Evolutionary conservation across 1,140 invertebrate species (phyloP).

Genomic region (Oscheius sp.): DNA sequence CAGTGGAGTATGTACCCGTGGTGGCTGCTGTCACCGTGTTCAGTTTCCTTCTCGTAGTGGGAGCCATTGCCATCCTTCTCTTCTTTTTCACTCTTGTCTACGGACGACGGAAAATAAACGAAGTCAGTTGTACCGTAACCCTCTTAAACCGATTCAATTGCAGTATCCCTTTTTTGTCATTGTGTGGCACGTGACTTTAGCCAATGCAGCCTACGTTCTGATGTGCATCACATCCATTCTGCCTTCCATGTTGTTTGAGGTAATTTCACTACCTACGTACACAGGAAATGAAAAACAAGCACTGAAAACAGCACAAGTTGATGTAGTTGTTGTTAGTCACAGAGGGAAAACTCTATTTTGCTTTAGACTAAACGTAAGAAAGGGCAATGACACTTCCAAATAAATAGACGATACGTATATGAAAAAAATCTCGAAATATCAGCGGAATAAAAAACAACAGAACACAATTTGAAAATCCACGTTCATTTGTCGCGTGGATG

Average conservation of each 20-base stretch:
- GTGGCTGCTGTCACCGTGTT: slow-evolving; percentile 14
- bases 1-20: slow-evolving; percentile 18
- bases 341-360: too few species aligned
- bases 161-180: slow-evolving; percentile 28
- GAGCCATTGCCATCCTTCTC: neutral
- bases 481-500: too few species aligned
- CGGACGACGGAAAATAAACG: slow-evolving; percentile 14
- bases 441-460: too few species aligned
- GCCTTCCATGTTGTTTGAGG: slow-evolving; percentile 18
- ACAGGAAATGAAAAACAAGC: too few species aligned
- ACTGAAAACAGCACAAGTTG: too few species aligned
- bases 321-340: too few species aligned
- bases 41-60: neutral
- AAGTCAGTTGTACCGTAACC: neutral
- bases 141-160: slow-evolving; percentile 1
- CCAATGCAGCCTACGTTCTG: slow-evolving; percentile 14
- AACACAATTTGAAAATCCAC: too few species aligned
- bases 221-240: slow-evolving; percentile 5
- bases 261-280: too few species aligned
- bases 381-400: too few species aligned
- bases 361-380: too few species aligned
- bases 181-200: slow-evolving; percentile 17
- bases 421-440: too few species aligned
- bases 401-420: too few species aligned
- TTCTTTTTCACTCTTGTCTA: slow-evolving; percentile 8